Evolutionary conservation across 2,888 invertebrate species (phyloP).

Genomic region (Entomobrya multifasciata): DNA sequence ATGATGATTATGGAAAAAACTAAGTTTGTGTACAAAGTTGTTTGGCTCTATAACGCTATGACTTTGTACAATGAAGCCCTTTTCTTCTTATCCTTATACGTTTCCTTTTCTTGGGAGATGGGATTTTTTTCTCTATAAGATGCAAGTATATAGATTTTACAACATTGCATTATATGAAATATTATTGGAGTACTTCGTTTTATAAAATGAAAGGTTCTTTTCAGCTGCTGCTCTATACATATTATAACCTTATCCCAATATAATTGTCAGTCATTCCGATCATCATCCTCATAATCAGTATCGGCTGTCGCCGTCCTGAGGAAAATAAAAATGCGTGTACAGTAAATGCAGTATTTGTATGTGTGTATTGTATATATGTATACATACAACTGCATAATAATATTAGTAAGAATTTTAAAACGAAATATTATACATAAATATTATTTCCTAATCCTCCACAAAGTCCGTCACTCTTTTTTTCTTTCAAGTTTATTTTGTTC

Average conservation of each 20-base stretch:
- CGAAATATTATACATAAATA: background rate
- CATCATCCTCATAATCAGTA: background rate
- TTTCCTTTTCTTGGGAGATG: too few species aligned
- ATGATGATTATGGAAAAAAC: constrained; percentile 24
- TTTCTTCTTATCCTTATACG: too few species aligned
- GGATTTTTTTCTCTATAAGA: too few species aligned
- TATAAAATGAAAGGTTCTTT: constrained; percentile 35
- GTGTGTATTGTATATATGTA: background rate
- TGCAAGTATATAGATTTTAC: too few species aligned
- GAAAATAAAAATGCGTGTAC: background rate
- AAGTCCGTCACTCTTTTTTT: constrained; percentile 14
- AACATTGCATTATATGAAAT: too few species aligned
- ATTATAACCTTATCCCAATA: constrained; percentile 2
- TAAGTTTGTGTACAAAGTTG: too few species aligned
- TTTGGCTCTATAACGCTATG: too few species aligned
- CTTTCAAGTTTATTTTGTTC: constrained; percentile 35
- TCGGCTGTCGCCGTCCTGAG: background rate
- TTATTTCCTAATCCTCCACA: constrained; percentile 3
- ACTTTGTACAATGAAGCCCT: too few species aligned
- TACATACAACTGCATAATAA: background rate
- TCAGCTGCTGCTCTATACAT: constrained; percentile 43
- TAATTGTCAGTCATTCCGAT: constrained; percentile 28
- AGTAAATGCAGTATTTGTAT: background rate
- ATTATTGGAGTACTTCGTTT: constrained; percentile 31
- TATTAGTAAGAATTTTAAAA: constrained; percentile 3